Conservation (phyloP, 1,140 invertebrate species). For the Gonatopus flavifemur region DNA sequence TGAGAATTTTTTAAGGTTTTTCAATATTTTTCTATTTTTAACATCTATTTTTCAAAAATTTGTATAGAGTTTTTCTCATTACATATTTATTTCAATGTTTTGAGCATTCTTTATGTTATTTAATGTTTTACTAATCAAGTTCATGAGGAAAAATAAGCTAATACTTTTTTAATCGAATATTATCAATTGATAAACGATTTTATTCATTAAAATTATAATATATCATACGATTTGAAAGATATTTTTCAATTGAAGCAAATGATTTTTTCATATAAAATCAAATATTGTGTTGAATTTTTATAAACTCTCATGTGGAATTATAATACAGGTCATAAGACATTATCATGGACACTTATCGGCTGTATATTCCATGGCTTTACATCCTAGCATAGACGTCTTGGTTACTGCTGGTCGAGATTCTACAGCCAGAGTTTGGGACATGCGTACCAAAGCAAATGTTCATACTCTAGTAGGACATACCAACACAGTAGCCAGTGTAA, state of each 20-base stretch:
- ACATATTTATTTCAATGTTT: not conserved
- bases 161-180: conserved; percentile 8
- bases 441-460: conserved; percentile 98
- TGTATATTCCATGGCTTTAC: conserved; percentile 90
- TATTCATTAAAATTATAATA: no score
- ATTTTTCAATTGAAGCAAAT: no score
- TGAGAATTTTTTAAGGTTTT: conserved; percentile 1
- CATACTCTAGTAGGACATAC: conserved; percentile 96
- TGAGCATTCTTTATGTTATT: conserved; percentile 1
- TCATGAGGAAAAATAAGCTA: no score
- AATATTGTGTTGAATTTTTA: no score
- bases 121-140: not conserved
- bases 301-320: no score
- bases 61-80: no score
- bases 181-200: no score
- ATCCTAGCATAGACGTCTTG: conserved; percentile 95
- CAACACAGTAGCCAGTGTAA: conserved; percentile 94
- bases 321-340: conserved; percentile 83
- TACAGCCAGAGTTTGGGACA: conserved; percentile 97
- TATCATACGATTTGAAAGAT: no score
- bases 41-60: no score
- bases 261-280: no score
- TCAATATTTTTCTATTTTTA: not conserved
- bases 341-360: conserved; percentile 99
- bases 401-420: conserved; percentile 93